Evolutionary conservation across 1,140 invertebrate species (phyloP).

Genomic region (Drosophila paulistorum): DNA sequence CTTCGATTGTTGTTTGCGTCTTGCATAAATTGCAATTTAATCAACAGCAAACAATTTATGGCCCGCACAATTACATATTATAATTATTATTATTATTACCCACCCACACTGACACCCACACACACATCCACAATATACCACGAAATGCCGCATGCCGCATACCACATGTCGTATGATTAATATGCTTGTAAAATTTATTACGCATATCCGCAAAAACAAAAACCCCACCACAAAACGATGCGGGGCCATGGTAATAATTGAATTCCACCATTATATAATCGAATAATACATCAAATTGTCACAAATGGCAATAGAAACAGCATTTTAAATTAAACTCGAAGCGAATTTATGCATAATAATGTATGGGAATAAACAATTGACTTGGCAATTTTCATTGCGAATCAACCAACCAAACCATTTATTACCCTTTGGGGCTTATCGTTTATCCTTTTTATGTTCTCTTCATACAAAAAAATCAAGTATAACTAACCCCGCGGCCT

Average conservation of each 20-base stretch:
- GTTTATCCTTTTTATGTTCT: no score
- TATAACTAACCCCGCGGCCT: no score
- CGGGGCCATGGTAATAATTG: not conserved
- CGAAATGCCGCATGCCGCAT: not conserved
- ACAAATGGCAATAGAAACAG: not conserved
- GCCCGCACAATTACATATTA: constrained; percentile 12
- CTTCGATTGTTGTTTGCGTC: constrained; percentile 2
- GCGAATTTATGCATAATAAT: not conserved
- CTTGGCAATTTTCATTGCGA: not conserved
- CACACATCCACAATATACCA: not conserved
- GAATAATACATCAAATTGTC: constrained; percentile 1
- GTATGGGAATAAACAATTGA: not conserved
- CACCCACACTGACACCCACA: no score
- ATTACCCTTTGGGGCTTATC: not conserved
- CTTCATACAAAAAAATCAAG: no score
- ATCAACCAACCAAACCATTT: not conserved
- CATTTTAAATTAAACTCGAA: not conserved
- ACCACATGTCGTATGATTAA: constrained; percentile 9
- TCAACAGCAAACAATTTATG: constrained; percentile 10
- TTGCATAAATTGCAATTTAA: constrained; percentile 13
- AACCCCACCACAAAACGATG: not conserved
- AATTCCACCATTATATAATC: constrained; percentile 5
- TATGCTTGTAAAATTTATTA: constrained; percentile 12
- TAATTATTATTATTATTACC: constrained; percentile 8
- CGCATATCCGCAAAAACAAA: not conserved